Evolutionary conservation across 2,888 invertebrate genomes (phyloP), one percentile per base, ranked within the genome.

Genomic region (Tiliacea citrago): DNA sequence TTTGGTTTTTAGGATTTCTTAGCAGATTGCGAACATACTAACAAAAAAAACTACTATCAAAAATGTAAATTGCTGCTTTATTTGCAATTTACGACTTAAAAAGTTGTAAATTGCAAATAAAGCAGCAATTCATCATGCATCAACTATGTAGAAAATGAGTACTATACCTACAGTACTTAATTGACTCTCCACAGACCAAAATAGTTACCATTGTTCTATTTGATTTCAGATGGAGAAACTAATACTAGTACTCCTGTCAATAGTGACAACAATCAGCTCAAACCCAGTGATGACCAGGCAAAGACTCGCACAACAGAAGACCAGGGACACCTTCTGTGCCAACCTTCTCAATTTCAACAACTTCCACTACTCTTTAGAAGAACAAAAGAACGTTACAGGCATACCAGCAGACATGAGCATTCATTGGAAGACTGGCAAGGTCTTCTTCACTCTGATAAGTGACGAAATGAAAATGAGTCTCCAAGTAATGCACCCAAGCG

Each of bases 391-490:
- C 66, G 79, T 96, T 0, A 90, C 90, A 6, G 96, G 96, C 0
- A 94, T 95, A 3, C 96, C 96, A 35, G 95, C 96, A 0, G 96
- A 96, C 49, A 92, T 96, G 91, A 93, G 91, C 78, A 88, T 96
- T 0, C 93, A 96, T 74, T 96, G 95, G 95, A 94, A 94, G 73
- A 94, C 95, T 0, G 94, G 92, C 0, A 94, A 94, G 13, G 62
- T 96, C 8, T 96, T 92, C 75, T 96, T 93, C 68, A 96, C 96
- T 0, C 85, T 95, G 0, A 95, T 96, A 62, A 95, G 92, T 65
- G 93, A 95, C 10, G 94, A 94, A 85, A 94, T 95, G 95, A 94
- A 94, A 63, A 96, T 96, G 96, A 92, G 87, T 24, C 84, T 96
- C 0, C 93, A 95, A 91, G 86, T 94, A 0, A 60, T 95, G 61